Evolutionary conservation across 1,140 invertebrate species (phyloP).

Genomic region (Temnothorax longispinosus): DNA sequence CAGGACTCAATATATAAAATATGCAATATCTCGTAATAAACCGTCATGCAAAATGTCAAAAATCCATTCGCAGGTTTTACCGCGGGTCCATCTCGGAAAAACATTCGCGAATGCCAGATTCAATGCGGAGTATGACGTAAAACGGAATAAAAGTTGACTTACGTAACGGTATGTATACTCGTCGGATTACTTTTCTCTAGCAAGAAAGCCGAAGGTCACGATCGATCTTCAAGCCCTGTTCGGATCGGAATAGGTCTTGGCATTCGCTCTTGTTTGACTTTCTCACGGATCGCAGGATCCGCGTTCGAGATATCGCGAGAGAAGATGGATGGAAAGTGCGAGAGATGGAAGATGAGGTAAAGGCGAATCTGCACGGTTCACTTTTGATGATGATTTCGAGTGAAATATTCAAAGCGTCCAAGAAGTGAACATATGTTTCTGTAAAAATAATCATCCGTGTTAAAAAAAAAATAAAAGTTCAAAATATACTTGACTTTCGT

Average conservation of each 20-base stretch:
- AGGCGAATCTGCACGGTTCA: conserved; percentile 42
- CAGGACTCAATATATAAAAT: neutral
- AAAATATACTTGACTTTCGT: conserved; percentile 9
- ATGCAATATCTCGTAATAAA: conserved; percentile 5
- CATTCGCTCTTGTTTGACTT: conserved; percentile 57
- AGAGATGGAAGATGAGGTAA: conserved; percentile 33
- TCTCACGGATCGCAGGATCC: conserved; percentile 52
- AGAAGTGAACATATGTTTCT: conserved; percentile 5
- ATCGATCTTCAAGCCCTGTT: conserved; percentile 45
- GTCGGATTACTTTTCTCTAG: conserved; percentile 40
- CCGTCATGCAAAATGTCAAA: neutral
- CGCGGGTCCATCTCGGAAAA: neutral
- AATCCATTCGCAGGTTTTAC: neutral
- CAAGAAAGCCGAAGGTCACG: conserved; percentile 54
- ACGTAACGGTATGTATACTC: conserved; percentile 22
- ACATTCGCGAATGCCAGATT: conserved; percentile 35
- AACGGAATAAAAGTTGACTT: conserved; percentile 50
- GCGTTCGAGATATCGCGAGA: conserved; percentile 10
- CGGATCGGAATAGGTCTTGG: conserved; percentile 52
- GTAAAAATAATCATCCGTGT: conserved; percentile 47
- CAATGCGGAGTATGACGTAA: conserved; percentile 33
- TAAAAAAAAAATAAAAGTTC: conserved; percentile 2
- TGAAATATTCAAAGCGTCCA: neutral
- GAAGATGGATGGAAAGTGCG: neutral
- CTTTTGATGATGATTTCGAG: conserved; percentile 42